Evolutionary conservation across 2,113 vertebrate species (phyloP), one percentile per base, ranked within the genome.

Genomic region (Catharus bicknelli): DNA sequence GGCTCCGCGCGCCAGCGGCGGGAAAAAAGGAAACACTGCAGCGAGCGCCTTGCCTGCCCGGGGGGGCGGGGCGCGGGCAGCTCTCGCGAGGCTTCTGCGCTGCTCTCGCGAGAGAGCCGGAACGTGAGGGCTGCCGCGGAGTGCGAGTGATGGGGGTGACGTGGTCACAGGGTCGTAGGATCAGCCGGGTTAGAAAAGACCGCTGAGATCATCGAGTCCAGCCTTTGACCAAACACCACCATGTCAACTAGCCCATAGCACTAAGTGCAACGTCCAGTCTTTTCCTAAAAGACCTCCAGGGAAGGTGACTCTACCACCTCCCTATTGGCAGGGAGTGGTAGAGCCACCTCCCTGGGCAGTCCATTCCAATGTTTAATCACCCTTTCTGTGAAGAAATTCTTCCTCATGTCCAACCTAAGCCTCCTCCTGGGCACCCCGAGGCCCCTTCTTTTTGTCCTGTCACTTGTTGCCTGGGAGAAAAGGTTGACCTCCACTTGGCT

Each of bases 171-270:
- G n/a, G n/a, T n/a, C n/a, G n/a, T n/a, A n/a, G n/a, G n/a, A n/a
- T n/a, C n/a, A n/a, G n/a, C n/a, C n/a, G n/a, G n/a, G n/a, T n/a
- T n/a, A n/a, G n/a, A n/a, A n/a, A n/a, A n/a, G n/a, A n/a, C n/a
- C n/a, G n/a, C n/a, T n/a, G n/a, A n/a, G n/a, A n/a, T n/a, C n/a
- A n/a, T n/a, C n/a, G n/a, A n/a, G n/a, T n/a, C n/a, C n/a, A n/a
- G n/a, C n/a, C n/a, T n/a, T n/a, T n/a, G n/a, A n/a, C 3, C 20
- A 1, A 34, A 8, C n/a, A 30, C 16, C 29, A 5, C 47, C 13
- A 0, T 26, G 9, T 26, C 29, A 40, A 5, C 16, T 15, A 30
- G 20, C 34, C 29, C n/a, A 8, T 2, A 4, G 16, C 29, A 7
- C 25, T 19, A 2, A 22, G 13, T 32, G 50, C 30, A 7, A 18